phyloP scores from a whole-genome alignment of 2,888 invertebrate species.

The Tillus elongatus region DNA sequence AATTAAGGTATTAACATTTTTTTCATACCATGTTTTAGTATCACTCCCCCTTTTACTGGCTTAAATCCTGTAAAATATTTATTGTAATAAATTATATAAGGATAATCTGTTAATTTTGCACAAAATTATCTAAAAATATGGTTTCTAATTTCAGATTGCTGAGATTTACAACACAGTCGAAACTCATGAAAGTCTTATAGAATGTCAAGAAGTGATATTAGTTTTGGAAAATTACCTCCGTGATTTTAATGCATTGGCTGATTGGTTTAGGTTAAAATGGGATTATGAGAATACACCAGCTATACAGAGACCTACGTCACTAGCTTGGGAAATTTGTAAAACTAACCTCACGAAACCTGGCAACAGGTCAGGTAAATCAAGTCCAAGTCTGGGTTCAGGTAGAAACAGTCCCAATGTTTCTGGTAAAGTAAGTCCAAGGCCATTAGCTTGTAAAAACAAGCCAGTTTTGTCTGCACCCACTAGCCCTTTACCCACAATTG shows the following conservation, averaged over 20 bases:
- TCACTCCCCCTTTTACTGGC: too few relatives aligned
- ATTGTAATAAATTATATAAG: too few relatives aligned
- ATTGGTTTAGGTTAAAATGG: conserved; percentile 89
- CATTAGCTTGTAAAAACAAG: conserved; percentile 39
- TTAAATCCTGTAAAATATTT: too few relatives aligned
- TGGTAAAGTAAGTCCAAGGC: conserved; percentile 53
- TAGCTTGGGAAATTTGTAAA: conserved; percentile 95
- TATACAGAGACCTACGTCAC: conserved; percentile 74
- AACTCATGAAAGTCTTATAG: conserved; percentile 84
- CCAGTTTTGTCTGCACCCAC: conserved; percentile 33
- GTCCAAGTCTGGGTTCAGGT: conserved; percentile 46
- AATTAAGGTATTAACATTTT: too few relatives aligned
- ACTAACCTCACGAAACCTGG: conserved; percentile 47
- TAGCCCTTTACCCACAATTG: conserved; percentile 41
- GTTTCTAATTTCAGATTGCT: conserved; percentile 51
- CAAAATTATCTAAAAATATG: too few relatives aligned
- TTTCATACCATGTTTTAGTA: too few relatives aligned
- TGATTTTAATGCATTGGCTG: conserved; percentile 88
- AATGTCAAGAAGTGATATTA: conserved; percentile 92
- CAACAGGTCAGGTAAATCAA: conserved; percentile 41
- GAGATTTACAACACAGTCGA: conserved; percentile 95
- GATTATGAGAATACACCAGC: conserved; percentile 85
- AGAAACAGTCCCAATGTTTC: conserved; percentile 51
- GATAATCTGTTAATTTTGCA: too few relatives aligned
- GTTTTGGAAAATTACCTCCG: conserved; percentile 89